Percentiles rank a stretch among this genome's conserved stretches.
Conservation (phyloP, 2,113 vertebrate genomes). For the Podiceps cristatus region DNA sequence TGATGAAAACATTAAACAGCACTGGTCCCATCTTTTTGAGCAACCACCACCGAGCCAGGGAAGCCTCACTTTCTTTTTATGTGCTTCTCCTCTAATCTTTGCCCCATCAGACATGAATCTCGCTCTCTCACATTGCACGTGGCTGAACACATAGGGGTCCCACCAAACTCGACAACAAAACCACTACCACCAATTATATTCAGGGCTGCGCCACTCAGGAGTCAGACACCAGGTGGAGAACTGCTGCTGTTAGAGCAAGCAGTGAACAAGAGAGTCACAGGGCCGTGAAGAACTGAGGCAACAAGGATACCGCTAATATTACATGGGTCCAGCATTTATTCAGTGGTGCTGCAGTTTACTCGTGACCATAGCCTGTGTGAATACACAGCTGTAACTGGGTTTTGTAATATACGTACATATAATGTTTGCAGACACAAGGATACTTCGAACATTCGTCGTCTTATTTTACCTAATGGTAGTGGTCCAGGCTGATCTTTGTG, state of each 20-base stretch:
- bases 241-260: background rate
- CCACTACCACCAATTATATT: too few relatives aligned
- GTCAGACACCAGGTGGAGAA: background rate
- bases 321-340: background rate
- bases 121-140: background rate
- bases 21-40: background rate
- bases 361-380: background rate
- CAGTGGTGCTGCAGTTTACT: background rate
- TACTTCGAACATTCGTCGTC: background rate
- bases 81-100: background rate
- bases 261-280: background rate
- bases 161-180: background rate
- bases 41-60: background rate
- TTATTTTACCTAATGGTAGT: constrained; percentile 91
- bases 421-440: background rate
- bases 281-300: rapidly evolving
- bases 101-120: background rate
- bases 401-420: background rate
- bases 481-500: constrained; percentile 84
- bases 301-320: background rate
- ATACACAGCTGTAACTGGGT: background rate
- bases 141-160: background rate
- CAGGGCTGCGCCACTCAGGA: rapidly evolving
- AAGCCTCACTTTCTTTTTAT: background rate
- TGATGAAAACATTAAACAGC: too few relatives aligned